Conservation (phyloP, 2,113 vertebrate genomes). For the Oriolus oriolus region DNA sequence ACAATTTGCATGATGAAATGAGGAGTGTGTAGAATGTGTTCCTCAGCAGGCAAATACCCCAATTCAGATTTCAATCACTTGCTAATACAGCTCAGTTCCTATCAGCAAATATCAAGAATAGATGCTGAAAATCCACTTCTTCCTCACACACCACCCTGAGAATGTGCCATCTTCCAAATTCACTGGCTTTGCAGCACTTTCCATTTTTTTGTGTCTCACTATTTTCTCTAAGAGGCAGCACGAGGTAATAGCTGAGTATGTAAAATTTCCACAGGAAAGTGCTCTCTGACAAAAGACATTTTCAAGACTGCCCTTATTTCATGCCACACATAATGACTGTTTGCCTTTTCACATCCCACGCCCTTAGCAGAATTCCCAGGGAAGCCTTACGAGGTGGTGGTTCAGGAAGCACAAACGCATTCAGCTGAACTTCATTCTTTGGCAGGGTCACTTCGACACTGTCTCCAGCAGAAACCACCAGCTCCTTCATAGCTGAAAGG, state of each 20-base stretch:
- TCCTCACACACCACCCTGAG: background rate
- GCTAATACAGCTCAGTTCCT: background rate
- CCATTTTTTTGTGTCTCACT: background rate
- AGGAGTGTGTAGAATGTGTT: background rate
- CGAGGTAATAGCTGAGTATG: background rate
- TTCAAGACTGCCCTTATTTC: background rate
- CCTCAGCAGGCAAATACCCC: background rate
- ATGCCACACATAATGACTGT: background rate
- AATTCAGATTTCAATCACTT: background rate
- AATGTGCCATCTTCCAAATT: background rate
- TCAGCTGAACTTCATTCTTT: conserved; percentile 86
- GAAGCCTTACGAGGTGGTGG: conserved; percentile 76
- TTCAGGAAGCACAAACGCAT: conserved; percentile 85
- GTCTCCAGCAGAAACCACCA: conserved; percentile 93
- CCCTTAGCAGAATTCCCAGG: background rate
- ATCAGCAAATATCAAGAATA: background rate
- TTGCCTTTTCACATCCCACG: background rate
- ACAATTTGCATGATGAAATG: background rate
- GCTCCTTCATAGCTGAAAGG: conserved; percentile 78
- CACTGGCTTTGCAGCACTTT: background rate
- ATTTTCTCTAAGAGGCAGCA: background rate
- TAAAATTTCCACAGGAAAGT: background rate
- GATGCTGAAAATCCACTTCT: background rate
- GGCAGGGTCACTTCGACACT: conserved; percentile 91
- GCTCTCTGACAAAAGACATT: background rate